Evolutionary conservation across 2,797 vertebrate species (phyloP).

Genomic region (Leuciscus waleckii): DNA sequence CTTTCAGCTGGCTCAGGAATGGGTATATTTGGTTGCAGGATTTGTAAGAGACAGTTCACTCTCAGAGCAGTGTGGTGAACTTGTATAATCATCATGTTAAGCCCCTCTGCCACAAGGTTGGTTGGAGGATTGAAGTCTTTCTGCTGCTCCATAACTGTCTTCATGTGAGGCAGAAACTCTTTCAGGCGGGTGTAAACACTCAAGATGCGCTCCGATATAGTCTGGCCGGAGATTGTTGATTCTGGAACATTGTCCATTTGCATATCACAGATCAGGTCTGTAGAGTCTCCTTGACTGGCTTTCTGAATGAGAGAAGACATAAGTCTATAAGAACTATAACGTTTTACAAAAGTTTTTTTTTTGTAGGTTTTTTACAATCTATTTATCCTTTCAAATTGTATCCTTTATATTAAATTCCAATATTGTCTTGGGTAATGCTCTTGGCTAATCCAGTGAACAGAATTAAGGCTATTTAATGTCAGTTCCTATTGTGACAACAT

Average conservation of each 20-base stretch:
- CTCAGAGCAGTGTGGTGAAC: constrained; percentile 52
- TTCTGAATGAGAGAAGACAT: constrained; percentile 68
- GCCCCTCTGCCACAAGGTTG: constrained; percentile 61
- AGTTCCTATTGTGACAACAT: not conserved
- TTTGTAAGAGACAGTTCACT: constrained; percentile 68
- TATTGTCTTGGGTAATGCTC: not conserved
- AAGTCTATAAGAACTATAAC: not conserved
- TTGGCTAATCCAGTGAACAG: not conserved
- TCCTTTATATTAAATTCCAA: not conserved
- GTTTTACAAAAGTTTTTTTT: too few species aligned
- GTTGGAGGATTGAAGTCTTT: constrained; percentile 70
- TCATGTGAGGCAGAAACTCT: constrained; percentile 74
- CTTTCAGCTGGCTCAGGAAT: constrained; percentile 68
- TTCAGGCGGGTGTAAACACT: constrained; percentile 72
- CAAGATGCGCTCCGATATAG: constrained; percentile 68
- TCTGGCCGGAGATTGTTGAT: constrained; percentile 74
- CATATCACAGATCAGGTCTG: constrained; percentile 73
- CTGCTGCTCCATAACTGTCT: constrained; percentile 78
- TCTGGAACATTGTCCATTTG: constrained; percentile 69
- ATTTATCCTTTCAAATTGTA: not conserved
- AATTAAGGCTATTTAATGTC: not conserved
- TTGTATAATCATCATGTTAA: not conserved
- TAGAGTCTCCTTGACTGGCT: constrained; percentile 72
- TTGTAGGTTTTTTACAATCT: not conserved
- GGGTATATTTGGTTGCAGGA: constrained; percentile 76